phyloP scores from a whole-genome alignment of 2,113 vertebrate species.

The Glaucidium brasilianum region DNA sequence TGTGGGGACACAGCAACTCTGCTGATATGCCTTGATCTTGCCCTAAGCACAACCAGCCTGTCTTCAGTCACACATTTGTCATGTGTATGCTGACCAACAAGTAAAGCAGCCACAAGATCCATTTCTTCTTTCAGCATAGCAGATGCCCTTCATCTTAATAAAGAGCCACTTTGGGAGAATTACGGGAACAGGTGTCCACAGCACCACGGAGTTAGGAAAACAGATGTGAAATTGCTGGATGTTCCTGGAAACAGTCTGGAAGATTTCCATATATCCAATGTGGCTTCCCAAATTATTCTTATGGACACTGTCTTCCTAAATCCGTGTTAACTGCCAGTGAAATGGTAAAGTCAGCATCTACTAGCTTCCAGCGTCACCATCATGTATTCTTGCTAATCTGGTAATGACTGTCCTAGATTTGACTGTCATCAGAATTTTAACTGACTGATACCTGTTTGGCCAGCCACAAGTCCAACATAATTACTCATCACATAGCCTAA shows the following conservation, averaged over 20 bases:
- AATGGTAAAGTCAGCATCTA: background rate
- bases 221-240: background rate
- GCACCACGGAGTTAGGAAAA: background rate
- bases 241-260: background rate
- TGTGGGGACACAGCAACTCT: background rate
- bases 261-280: background rate
- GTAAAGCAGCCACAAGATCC: background rate
- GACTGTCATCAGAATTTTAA: background rate
- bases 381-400: background rate
- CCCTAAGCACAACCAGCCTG: background rate
- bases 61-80: background rate
- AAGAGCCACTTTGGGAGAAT: background rate
- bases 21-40: background rate
- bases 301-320: background rate
- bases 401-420: background rate
- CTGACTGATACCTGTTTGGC: background rate
- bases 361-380: background rate
- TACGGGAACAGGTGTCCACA: background rate
- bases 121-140: background rate
- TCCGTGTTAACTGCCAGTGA: background rate
- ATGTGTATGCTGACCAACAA: background rate
- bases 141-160: background rate
- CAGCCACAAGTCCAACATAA: background rate
- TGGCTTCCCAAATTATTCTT: background rate
- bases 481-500: background rate